Conservation (phyloP, 2,888 invertebrate genomes). For the Acanthosoma haemorrhoidale region DNA sequence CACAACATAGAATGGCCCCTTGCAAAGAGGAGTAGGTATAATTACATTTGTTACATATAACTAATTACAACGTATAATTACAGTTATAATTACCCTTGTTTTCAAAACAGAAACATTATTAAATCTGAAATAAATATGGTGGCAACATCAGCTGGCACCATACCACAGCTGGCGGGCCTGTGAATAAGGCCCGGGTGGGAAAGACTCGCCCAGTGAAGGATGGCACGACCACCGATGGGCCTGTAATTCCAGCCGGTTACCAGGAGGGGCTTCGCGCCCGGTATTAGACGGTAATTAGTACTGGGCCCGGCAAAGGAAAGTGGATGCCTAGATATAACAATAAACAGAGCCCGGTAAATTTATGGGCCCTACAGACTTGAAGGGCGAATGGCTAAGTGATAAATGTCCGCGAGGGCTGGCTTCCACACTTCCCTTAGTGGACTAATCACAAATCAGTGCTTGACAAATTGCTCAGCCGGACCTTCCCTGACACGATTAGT, state of each 20-base stretch:
- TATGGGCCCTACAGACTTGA: not conserved
- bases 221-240: no score
- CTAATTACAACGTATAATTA: no score
- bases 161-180: no score
- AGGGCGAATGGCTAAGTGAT: not conserved
- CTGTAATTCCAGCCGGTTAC: not conserved
- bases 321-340: not conserved
- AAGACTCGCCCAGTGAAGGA: no score
- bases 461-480: not conserved
- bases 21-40: no score
- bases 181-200: no score
- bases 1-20: no score
- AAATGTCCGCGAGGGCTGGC: not conserved
- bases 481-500: not conserved
- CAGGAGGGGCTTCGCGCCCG: not conserved
- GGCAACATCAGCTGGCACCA: no score
- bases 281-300: not conserved
- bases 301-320: not conserved
- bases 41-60: no score
- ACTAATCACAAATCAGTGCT: not conserved
- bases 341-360: not conserved
- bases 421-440: not conserved
- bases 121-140: no score
- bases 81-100: no score
- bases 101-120: no score